A percentile compares a stretch with the other conserved stretches of the same genome.
Evolutionary conservation across 2,113 vertebrate species (phyloP).

Genomic region (Pholis gunnellus): DNA sequence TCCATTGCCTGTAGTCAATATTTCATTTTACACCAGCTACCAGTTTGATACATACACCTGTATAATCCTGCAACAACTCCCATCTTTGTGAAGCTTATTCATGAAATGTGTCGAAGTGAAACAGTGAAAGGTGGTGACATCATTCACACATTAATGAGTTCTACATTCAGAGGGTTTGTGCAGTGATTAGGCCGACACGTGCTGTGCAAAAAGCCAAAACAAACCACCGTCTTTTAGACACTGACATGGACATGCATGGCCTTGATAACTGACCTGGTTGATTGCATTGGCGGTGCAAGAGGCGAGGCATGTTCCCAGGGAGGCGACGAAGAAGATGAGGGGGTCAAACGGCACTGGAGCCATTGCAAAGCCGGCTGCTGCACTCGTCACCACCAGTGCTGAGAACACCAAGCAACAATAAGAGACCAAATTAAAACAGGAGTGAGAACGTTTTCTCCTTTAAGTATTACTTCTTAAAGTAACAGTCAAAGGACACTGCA

Average conservation of each 20-base stretch:
- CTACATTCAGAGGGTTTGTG: background rate
- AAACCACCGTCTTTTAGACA: background rate
- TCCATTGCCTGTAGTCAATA: conserved; percentile 8
- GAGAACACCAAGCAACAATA: conserved; percentile 58
- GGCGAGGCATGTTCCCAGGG: conserved; percentile 91
- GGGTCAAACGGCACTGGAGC: conserved; percentile 93
- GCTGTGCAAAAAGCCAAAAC: background rate
- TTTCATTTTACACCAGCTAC: conserved; percentile 5
- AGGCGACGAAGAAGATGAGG: conserved; percentile 86
- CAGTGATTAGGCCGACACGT: background rate
- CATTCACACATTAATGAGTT: background rate
- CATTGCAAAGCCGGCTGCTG: conserved; percentile 93
- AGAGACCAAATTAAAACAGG: background rate
- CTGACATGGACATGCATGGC: background rate
- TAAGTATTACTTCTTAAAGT: background rate
- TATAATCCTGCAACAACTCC: background rate
- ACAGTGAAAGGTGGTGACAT: background rate
- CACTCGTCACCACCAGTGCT: conserved; percentile 94
- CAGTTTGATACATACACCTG: conserved; percentile 5
- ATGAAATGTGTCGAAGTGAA: background rate
- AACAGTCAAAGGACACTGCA: background rate
- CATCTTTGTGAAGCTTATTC: background rate
- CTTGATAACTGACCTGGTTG: conserved; percentile 91
- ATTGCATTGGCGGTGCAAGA: conserved; percentile 96
- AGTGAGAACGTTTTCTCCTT: background rate